A percentile compares a stretch with the other conserved stretches of the same genome.
Conservation (phyloP, 2,888 invertebrate species). For the Campopleginae sp. region DNA sequence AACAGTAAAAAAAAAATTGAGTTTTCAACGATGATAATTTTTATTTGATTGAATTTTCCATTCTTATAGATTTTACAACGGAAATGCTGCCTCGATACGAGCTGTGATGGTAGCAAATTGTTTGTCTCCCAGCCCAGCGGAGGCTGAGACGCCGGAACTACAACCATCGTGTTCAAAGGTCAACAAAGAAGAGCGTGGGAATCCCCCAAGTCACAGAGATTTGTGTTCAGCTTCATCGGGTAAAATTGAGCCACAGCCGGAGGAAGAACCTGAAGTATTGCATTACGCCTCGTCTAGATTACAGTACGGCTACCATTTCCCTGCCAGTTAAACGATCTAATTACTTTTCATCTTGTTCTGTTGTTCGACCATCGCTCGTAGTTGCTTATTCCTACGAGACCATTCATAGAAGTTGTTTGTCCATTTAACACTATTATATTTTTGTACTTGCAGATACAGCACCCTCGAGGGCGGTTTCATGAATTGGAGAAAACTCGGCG, state of each 20-base stretch:
- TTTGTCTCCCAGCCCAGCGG: conserved; percentile 82
- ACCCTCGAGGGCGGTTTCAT: conserved; percentile 82
- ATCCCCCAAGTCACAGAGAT: conserved; percentile 86
- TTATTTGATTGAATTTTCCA: background rate
- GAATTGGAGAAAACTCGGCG: conserved; percentile 83
- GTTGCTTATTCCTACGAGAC: conserved; percentile 7
- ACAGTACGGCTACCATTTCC: conserved; percentile 75
- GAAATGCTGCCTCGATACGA: conserved; percentile 92
- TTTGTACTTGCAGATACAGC: conserved; percentile 75
- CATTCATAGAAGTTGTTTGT: background rate
- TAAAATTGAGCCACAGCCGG: conserved; percentile 62
- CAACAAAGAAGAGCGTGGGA: conserved; percentile 84
- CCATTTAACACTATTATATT: background rate
- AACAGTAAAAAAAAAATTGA: background rate
- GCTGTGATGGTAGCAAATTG: conserved; percentile 92
- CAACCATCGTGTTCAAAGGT: conserved; percentile 76
- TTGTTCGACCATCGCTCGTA: conserved; percentile 19
- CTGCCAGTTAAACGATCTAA: conserved; percentile 6
- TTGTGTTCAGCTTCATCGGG: conserved; percentile 78
- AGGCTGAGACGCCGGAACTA: conserved; percentile 77
- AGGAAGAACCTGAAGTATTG: conserved; percentile 78
- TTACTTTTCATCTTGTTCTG: conserved; percentile 30
- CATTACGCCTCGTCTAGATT: conserved; percentile 82
- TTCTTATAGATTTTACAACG: conserved; percentile 88
- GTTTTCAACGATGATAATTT: no score